A percentile compares a stretch with the other conserved stretches of the same genome.
These are phyloP conservation scores for Crambe crambe DNA, from an alignment of 37 sponge, comb jelly and placozoan species.

Conservation along the genomic window DNA sequence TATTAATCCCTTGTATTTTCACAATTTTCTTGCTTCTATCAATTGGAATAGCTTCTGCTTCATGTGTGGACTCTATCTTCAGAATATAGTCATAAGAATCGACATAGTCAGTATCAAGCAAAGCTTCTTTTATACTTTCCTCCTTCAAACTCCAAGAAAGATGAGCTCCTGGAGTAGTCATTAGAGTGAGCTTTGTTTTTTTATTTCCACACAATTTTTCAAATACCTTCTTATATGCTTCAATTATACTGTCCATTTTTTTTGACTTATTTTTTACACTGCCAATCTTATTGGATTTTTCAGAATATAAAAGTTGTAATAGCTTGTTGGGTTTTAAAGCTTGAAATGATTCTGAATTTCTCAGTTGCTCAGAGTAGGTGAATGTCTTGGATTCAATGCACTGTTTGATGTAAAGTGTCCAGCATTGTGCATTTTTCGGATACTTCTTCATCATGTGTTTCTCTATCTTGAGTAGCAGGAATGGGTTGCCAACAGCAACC, in stretches of 20 bases:
- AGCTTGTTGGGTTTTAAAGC: no score
- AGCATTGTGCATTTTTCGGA: constrained; percentile 34
- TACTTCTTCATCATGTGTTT: constrained; percentile 20
- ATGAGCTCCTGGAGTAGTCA: neutral
- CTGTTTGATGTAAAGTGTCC: constrained; percentile 66
- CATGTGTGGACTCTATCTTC: neutral
- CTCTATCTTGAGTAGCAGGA: constrained; percentile 53
- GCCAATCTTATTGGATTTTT: neutral
- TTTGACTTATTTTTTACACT: neutral
- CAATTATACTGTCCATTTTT: constrained; percentile 35
- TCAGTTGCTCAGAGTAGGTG: neutral
- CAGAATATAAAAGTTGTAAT: neutral
- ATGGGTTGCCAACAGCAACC: constrained; percentile 73
- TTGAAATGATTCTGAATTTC: neutral
- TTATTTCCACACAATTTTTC: constrained; percentile 11
- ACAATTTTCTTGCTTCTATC: constrained; percentile 24
- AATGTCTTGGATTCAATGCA: constrained; percentile 59
- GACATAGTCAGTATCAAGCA: no score
- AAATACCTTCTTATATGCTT: constrained; percentile 28
- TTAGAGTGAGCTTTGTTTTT: constrained; percentile 6
- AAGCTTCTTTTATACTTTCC: neutral
- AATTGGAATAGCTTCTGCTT: constrained; percentile 61
- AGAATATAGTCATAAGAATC: constrained; percentile 24
- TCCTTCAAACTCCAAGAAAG: constrained; percentile 15
- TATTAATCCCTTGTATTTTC: constrained; percentile 38